Conservation (phyloP, 2,797 vertebrate species). For the Sebastes miniatus region DNA sequence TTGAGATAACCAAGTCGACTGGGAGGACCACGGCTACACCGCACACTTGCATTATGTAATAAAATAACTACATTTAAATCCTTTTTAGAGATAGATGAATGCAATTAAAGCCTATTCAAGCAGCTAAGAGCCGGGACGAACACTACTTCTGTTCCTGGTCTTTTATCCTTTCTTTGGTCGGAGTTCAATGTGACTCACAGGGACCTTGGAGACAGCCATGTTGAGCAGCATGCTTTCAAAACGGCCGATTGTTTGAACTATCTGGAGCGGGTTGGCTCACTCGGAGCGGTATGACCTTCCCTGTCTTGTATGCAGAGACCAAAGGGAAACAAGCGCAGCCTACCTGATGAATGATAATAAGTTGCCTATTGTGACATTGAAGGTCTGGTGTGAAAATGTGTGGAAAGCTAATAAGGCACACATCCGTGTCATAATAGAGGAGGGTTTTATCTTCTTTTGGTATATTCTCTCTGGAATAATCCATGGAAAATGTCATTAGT, state of each 20-base stretch:
- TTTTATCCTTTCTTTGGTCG: conserved; percentile 23
- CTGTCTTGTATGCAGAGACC: conserved; percentile 53
- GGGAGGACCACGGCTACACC: conserved; percentile 7
- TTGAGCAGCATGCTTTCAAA: conserved; percentile 30
- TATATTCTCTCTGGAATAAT: conserved; percentile 38
- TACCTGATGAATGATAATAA: conserved; percentile 71
- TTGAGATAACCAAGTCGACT: conserved; percentile 45
- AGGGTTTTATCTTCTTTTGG: not conserved
- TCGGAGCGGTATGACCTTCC: conserved; percentile 66
- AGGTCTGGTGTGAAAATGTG: conserved; percentile 53
- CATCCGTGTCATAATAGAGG: conserved; percentile 42
- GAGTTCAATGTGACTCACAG: conserved; percentile 29
- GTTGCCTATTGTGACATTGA: conserved; percentile 58
- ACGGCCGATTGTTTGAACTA: conserved; percentile 61
- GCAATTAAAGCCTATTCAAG: not conserved
- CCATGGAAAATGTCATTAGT: conserved; percentile 54
- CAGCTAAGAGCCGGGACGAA: not conserved
- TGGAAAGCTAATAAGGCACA: conserved; percentile 51
- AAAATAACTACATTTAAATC: conserved; percentile 19
- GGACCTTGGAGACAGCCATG: conserved; percentile 30
- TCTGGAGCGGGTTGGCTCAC: conserved; percentile 50
- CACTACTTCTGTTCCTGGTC: conserved; percentile 1
- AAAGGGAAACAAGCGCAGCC: conserved; percentile 57
- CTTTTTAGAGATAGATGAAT: not conserved
- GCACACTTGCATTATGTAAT: conserved; percentile 43